These are phyloP conservation scores for Rhyacophila evoluta DNA, from an alignment of 2,888 invertebrate genomes.

Conservation along the genomic window DNA sequence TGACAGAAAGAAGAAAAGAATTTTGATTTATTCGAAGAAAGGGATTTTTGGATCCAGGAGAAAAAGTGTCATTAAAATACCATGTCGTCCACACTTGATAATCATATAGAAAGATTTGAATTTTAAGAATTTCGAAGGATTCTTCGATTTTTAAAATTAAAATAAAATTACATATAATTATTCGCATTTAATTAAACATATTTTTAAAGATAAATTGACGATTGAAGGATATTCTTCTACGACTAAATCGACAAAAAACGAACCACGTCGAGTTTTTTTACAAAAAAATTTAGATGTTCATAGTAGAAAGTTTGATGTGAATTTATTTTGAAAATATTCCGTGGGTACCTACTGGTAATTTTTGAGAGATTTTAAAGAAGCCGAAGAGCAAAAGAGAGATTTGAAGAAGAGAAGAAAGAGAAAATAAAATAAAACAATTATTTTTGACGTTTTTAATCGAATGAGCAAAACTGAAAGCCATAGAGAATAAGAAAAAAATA, in stretches of 20 bases:
- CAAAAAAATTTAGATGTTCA: background rate
- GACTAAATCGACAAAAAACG: too few relatives aligned
- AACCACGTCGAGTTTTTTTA: conserved; percentile 26
- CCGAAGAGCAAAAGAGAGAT: too few relatives aligned
- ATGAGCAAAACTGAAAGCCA: background rate
- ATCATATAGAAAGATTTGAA: conserved; percentile 30
- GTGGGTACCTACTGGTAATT: conserved; percentile 35
- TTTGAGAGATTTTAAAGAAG: conserved; percentile 34
- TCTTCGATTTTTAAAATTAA: background rate
- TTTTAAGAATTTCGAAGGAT: background rate
- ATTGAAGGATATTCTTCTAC: background rate
- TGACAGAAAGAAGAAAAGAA: background rate
- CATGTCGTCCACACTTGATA: conserved; percentile 43
- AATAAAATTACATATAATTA: background rate
- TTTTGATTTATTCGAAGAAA: background rate
- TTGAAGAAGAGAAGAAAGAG: conserved; percentile 25
- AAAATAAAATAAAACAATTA: conserved; percentile 15
- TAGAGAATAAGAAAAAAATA: background rate
- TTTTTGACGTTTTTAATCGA: background rate
- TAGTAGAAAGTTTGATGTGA: conserved; percentile 51
- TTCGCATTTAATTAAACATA: too few relatives aligned
- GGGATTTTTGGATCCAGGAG: background rate
- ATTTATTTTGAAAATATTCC: conserved; percentile 48
- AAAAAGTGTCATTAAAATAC: background rate
- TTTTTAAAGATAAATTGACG: too few relatives aligned